Evolutionary conservation across 2,797 vertebrate species (phyloP).

Genomic region (Gallinago stenura): DNA sequence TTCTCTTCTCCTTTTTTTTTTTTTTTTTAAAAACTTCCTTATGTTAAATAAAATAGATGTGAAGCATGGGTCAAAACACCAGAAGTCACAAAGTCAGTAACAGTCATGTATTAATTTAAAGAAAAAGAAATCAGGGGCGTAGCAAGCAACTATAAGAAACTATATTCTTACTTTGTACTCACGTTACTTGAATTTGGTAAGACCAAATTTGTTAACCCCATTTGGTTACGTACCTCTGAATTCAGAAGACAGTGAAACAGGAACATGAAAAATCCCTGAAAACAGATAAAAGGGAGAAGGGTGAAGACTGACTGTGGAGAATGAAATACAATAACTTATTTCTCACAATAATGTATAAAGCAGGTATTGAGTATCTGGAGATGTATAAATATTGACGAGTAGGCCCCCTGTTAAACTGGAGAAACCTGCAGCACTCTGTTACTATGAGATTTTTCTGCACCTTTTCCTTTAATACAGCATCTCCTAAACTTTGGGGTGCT

Average conservation of each 20-base stretch:
- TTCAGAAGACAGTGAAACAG: slow-evolving; percentile 98
- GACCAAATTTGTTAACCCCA: too few relatives aligned
- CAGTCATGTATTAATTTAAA: neutral
- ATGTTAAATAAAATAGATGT: neutral
- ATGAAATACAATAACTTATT: neutral
- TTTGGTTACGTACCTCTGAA: slow-evolving; percentile 89
- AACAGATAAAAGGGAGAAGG: neutral
- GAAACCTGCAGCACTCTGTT: neutral
- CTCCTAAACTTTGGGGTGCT: neutral
- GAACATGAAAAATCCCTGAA: slow-evolving; percentile 97
- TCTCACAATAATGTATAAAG: neutral
- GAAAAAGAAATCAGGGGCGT: neutral
- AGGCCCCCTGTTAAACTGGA: neutral
- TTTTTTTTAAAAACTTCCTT: neutral
- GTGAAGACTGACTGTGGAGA: neutral
- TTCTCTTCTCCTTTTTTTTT: neutral
- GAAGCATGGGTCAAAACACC: neutral
- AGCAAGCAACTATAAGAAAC: neutral
- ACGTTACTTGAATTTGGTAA: neutral
- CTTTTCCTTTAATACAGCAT: neutral
- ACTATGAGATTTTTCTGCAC: neutral
- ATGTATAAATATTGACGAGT: neutral
- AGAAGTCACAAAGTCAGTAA: neutral
- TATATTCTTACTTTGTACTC: neutral
- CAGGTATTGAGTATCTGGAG: neutral